These are phyloP conservation scores for Nysson spinosus DNA, from an alignment of 2,888 invertebrate species.

Conservation along the genomic window DNA sequence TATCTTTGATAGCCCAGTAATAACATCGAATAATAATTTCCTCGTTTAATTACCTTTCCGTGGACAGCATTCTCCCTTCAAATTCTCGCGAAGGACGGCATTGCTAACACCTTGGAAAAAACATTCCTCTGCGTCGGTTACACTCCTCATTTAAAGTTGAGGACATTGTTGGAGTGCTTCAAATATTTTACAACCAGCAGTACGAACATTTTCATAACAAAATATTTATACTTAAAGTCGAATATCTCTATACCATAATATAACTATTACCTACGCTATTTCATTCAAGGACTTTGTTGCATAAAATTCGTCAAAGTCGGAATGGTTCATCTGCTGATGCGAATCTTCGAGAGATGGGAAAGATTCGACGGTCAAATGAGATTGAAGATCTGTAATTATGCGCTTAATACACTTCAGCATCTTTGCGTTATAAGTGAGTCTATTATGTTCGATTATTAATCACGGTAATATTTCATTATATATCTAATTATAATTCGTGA, in stretches of 20 bases:
- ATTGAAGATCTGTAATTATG: conserved; percentile 81
- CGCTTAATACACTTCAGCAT: conserved; percentile 81
- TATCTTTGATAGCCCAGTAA: not conserved
- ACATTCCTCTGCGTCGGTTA: conserved; percentile 81
- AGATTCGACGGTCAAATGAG: conserved; percentile 82
- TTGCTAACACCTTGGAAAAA: conserved; percentile 81
- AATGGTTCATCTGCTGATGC: conserved; percentile 80
- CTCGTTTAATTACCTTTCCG: not conserved
- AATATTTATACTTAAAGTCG: not conserved
- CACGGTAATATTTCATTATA: too few relatives aligned
- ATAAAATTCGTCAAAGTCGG: conserved; percentile 82
- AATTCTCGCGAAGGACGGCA: conserved; percentile 81
- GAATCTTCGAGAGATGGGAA: conserved; percentile 83
- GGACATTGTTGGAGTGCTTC: conserved; percentile 83
- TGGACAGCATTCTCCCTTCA: conserved; percentile 74
- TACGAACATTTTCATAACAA: conserved; percentile 68
- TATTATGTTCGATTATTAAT: not conserved
- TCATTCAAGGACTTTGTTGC: conserved; percentile 83
- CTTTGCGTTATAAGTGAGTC: conserved; percentile 82
- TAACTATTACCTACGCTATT: too few relatives aligned
- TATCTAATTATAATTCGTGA: too few relatives aligned
- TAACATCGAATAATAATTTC: not conserved
- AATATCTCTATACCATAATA: too few relatives aligned
- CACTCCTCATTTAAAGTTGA: conserved; percentile 82
- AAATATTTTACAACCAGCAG: conserved; percentile 85